These are phyloP conservation scores for Acanthosepion esculentum DNA, from an alignment of 2,888 invertebrate species.

Conservation along the genomic window DNA sequence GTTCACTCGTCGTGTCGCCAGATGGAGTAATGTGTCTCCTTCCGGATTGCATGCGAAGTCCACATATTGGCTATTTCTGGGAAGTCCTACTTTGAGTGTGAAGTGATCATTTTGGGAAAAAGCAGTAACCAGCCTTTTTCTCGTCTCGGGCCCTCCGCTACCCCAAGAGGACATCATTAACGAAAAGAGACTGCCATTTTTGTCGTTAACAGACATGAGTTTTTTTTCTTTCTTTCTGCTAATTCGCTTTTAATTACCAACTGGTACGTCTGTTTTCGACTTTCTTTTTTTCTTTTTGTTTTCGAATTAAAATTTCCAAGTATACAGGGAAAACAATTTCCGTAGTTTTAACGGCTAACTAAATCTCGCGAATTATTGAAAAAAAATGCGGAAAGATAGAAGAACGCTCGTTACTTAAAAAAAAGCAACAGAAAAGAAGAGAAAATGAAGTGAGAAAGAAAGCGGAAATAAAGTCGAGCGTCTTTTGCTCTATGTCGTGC, in stretches of 20 bases:
- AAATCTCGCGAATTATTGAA: neutral
- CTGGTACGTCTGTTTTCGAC: neutral
- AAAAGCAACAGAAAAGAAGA: neutral
- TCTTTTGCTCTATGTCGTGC: neutral
- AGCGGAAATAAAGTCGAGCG: neutral
- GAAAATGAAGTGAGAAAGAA: too few relatives aligned
- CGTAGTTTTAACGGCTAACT: slow-evolving; percentile 7
- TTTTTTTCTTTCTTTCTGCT: neutral
- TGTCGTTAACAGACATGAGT: neutral
- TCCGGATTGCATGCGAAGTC: neutral
- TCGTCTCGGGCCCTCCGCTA: neutral
- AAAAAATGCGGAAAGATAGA: neutral
- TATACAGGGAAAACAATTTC: neutral
- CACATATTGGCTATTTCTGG: slow-evolving; percentile 20
- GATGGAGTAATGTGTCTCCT: neutral
- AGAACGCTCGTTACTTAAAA: neutral
- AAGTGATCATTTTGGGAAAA: slow-evolving; percentile 10
- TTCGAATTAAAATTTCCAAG: neutral
- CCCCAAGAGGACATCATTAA: neutral
- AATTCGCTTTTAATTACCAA: neutral
- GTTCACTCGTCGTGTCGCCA: neutral
- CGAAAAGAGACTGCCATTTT: neutral
- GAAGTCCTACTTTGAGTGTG: neutral
- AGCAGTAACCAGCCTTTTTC: neutral
- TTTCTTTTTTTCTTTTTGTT: neutral